These are phyloP conservation scores for Thereuonema tuberculata DNA, from an alignment of 1,140 invertebrate genomes.

Conservation along the genomic window DNA sequence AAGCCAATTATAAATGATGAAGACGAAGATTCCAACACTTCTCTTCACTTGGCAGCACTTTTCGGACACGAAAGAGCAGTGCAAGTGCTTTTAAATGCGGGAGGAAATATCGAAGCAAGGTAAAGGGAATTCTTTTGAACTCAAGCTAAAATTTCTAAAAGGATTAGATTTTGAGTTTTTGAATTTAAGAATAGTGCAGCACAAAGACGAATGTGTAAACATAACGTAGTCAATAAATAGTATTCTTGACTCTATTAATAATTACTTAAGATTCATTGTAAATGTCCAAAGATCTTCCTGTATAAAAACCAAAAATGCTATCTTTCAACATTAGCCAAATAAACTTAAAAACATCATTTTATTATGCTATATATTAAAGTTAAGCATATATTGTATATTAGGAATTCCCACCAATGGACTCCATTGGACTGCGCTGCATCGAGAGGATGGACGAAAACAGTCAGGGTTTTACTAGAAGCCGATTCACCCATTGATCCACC, in stretches of 20 bases:
- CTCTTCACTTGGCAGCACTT: conserved; percentile 34
- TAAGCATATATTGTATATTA: too few species aligned
- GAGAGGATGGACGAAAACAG: conserved; percentile 32
- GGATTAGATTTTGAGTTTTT: not conserved
- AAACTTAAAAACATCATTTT: too few species aligned
- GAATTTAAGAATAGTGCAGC: too few species aligned
- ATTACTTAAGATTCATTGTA: too few species aligned
- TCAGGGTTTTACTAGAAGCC: conserved; percentile 31
- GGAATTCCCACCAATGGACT: conserved; percentile 36
- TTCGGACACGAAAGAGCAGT: conserved; percentile 31
- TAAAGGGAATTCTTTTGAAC: too few species aligned
- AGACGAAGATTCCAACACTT: conserved; percentile 31
- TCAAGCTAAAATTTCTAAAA: not conserved
- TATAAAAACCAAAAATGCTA: too few species aligned
- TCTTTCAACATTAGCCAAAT: too few species aligned
- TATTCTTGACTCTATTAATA: too few species aligned
- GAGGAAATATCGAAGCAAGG: conserved; percentile 36
- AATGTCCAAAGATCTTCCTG: too few species aligned
- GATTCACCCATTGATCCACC: conserved; percentile 32
- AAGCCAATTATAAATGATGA: conserved; percentile 31
- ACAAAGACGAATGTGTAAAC: too few species aligned
- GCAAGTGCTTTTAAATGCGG: conserved; percentile 28
- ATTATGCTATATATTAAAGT: too few species aligned
- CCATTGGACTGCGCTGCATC: conserved; percentile 38
- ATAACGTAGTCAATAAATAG: too few species aligned